Conservation (phyloP, 1,140 invertebrate species). For the Thalassaphorura encarpata region DNA sequence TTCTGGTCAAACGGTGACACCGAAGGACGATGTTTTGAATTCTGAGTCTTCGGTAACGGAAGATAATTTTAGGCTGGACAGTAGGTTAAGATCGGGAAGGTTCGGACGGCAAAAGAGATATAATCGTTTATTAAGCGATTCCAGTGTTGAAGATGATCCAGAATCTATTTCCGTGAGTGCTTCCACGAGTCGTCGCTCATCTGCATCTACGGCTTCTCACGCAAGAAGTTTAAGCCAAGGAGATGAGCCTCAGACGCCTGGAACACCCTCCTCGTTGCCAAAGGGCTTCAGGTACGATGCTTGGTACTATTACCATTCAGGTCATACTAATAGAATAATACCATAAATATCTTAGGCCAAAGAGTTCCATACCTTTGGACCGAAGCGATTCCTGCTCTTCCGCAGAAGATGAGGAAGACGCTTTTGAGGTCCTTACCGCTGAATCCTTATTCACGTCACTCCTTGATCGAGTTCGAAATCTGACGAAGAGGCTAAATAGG, state of each 20-base stretch:
- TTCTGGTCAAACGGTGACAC: constrained; percentile 65
- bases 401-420: constrained; percentile 57
- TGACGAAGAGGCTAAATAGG: constrained; percentile 72
- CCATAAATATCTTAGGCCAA: no score
- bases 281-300: no score
- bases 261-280: no score
- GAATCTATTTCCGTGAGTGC: not conserved
- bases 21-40: constrained; percentile 35
- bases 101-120: constrained; percentile 26
- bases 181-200: constrained; percentile 6
- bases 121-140: constrained; percentile 21
- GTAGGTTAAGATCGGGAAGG: constrained; percentile 25
- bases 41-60: constrained; percentile 12
- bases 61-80: constrained; percentile 30
- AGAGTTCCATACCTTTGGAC: constrained; percentile 49
- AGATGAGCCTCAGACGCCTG: constrained; percentile 19
- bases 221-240: constrained; percentile 25
- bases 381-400: constrained; percentile 71
- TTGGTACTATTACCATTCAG: no score
- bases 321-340: no score
- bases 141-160: constrained; percentile 24
- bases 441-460: constrained; percentile 81
- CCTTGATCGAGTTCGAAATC: constrained; percentile 65
- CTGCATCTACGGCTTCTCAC: constrained; percentile 13
- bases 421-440: constrained; percentile 77